These are phyloP conservation scores for Orchestes rusci DNA, from an alignment of 2,888 invertebrate genomes.

Conservation along the genomic window DNA sequence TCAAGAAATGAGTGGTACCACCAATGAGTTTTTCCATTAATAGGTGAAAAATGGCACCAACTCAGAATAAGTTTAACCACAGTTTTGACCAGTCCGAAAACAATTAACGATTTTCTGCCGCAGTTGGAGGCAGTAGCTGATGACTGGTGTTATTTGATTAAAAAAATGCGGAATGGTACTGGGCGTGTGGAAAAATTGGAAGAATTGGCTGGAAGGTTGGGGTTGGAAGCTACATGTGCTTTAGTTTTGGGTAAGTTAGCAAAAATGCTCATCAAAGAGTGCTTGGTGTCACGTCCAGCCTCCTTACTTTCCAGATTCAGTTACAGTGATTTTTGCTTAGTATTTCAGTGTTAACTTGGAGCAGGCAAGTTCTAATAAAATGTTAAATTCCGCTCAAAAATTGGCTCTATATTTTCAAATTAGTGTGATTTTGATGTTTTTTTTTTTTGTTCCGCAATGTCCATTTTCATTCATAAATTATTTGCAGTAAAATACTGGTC, in stretches of 20 bases:
- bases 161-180: conserved; percentile 46
- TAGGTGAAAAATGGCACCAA: conserved; percentile 72
- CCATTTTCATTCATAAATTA: too few species aligned
- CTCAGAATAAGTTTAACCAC: conserved; percentile 66
- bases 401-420: too few species aligned
- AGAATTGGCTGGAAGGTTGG: conserved; percentile 68
- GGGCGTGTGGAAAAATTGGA: conserved; percentile 58
- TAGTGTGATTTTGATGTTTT: too few species aligned
- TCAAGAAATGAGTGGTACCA: background rate
- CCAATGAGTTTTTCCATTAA: conserved; percentile 1
- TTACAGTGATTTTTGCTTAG: too few species aligned
- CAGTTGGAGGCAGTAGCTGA: conserved; percentile 68
- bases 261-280: too few species aligned
- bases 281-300: too few species aligned
- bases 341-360: too few species aligned
- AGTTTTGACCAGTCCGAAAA: conserved; percentile 67
- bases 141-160: conserved; percentile 65
- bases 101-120: conserved; percentile 67
- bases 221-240: conserved; percentile 73
- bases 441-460: too few species aligned
- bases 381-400: too few species aligned
- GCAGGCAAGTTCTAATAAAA: too few species aligned
- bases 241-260: conserved; percentile 56
- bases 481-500: too few species aligned
- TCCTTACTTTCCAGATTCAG: too few species aligned